A percentile compares a stretch with the other conserved stretches of the same genome.
Conservation (phyloP, 2,113 vertebrate genomes). For the Campylomormyrus tamandua region DNA sequence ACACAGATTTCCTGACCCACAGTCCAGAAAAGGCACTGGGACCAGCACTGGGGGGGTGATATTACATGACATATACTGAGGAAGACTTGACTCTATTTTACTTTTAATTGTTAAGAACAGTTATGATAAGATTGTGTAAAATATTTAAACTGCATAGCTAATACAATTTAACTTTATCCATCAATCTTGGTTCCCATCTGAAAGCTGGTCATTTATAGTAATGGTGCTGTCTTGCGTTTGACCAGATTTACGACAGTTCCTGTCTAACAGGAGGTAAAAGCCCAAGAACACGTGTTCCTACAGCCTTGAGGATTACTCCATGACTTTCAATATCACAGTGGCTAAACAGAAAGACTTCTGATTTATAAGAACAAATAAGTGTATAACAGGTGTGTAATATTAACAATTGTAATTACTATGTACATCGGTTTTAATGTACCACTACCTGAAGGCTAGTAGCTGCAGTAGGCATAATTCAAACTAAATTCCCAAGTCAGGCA, state of each 20-base stretch:
- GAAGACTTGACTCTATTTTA: slow-evolving; percentile 55
- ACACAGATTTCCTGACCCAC: not conserved
- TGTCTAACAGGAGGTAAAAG: slow-evolving; percentile 17
- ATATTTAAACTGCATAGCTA: slow-evolving; percentile 81
- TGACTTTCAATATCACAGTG: not conserved
- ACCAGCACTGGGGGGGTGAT: not conserved
- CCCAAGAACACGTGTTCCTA: not conserved
- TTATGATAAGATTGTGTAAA: slow-evolving; percentile 86
- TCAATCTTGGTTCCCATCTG: slow-evolving; percentile 65
- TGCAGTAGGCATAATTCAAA: not conserved
- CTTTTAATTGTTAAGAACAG: slow-evolving; percentile 77
- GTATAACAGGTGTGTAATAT: not conserved
- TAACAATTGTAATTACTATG: not conserved
- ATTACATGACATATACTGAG: slow-evolving; percentile 31
- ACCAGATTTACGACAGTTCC: slow-evolving; percentile 73
- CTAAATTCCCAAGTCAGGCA: not conserved
- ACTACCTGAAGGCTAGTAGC: not conserved
- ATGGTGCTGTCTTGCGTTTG: slow-evolving; percentile 64
- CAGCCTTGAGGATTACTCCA: not conserved
- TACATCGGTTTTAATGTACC: not conserved
- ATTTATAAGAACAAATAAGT: not conserved
- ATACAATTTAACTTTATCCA: slow-evolving; percentile 79
- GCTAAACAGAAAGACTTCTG: not conserved
- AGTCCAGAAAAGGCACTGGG: not conserved
- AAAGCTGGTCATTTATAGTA: slow-evolving; percentile 62